Conservation (phyloP, 2,113 vertebrate genomes). For the Ascaphus truei region DNA sequence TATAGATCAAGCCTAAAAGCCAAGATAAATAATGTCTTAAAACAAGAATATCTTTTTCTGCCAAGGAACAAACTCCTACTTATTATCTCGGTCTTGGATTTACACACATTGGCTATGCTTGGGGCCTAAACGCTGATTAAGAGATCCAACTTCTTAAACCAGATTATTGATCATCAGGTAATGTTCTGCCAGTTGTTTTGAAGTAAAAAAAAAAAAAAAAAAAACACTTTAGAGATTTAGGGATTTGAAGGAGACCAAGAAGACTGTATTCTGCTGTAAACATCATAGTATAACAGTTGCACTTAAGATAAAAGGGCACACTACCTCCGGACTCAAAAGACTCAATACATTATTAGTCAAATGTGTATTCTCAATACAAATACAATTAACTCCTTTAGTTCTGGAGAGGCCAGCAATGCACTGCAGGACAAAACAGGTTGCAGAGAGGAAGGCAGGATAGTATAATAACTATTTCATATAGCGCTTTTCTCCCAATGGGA, state of each 20-base stretch:
- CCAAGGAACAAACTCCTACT: neutral
- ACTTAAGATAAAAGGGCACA: no score
- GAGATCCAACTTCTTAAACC: neutral
- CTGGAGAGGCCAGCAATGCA: no score
- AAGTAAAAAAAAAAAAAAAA: neutral
- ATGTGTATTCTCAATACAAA: neutral
- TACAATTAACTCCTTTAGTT: neutral
- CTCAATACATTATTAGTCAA: no score
- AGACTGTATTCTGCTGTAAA: neutral
- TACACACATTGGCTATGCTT: no score
- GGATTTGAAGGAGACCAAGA: neutral
- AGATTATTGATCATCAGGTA: neutral
- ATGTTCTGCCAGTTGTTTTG: neutral
- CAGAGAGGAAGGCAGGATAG: no score
- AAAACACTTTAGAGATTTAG: neutral
- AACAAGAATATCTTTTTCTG: neutral
- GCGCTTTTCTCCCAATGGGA: no score
- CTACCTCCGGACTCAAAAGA: no score
- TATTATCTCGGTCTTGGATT: no score
- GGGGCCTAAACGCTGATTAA: neutral
- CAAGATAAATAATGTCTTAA: constrained; percentile 13
- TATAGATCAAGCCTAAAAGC: neutral
- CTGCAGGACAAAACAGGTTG: no score
- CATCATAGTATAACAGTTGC: no score
- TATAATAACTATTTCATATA: no score